phyloP scores from a whole-genome alignment of 1,140 invertebrate species.

The Euschistus heros region DNA sequence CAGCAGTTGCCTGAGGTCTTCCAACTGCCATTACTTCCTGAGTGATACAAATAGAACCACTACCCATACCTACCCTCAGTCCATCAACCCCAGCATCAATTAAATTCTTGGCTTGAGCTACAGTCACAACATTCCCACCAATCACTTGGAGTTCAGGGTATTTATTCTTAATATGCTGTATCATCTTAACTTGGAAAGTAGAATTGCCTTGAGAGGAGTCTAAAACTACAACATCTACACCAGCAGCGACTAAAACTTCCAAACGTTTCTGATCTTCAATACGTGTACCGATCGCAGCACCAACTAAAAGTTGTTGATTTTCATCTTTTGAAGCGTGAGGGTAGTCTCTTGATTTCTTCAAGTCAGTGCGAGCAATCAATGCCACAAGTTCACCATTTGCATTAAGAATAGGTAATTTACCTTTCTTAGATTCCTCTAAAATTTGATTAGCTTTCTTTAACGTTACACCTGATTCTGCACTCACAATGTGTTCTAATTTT shows the following conservation, averaged over 20 bases:
- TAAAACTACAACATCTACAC: slow-evolving; percentile 92
- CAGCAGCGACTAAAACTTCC: slow-evolving; percentile 66
- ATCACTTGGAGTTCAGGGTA: slow-evolving; percentile 90
- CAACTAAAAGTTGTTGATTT: slow-evolving; percentile 93
- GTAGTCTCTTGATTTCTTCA: slow-evolving; percentile 95
- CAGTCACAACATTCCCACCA: slow-evolving; percentile 95
- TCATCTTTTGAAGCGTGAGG: slow-evolving; percentile 95
- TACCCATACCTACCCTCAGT: slow-evolving; percentile 94
- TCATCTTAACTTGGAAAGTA: slow-evolving; percentile 90
- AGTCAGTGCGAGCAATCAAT: slow-evolving; percentile 92
- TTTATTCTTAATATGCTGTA: slow-evolving; percentile 80
- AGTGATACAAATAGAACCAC: slow-evolving; percentile 97
- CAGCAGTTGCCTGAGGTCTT: slow-evolving; percentile 84
- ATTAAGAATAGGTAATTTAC: slow-evolving; percentile 93
- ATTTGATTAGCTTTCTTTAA: slow-evolving; percentile 88
- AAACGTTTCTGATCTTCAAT: slow-evolving; percentile 72
- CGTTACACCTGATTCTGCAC: slow-evolving; percentile 77
- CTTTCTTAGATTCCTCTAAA: slow-evolving; percentile 92
- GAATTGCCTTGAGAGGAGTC: slow-evolving; percentile 99
- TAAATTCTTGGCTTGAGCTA: slow-evolving; percentile 88
- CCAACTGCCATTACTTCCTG: slow-evolving; percentile 99
- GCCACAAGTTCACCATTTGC: slow-evolving; percentile 81
- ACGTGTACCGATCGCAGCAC: slow-evolving; percentile 91
- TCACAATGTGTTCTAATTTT: slow-evolving; percentile 70
- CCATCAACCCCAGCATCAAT: slow-evolving; percentile 96